Percentiles rank a stretch among this genome's conserved stretches.
phyloP scores from a whole-genome alignment of 2,888 invertebrate species.

The Harmothoe impar region DNA sequence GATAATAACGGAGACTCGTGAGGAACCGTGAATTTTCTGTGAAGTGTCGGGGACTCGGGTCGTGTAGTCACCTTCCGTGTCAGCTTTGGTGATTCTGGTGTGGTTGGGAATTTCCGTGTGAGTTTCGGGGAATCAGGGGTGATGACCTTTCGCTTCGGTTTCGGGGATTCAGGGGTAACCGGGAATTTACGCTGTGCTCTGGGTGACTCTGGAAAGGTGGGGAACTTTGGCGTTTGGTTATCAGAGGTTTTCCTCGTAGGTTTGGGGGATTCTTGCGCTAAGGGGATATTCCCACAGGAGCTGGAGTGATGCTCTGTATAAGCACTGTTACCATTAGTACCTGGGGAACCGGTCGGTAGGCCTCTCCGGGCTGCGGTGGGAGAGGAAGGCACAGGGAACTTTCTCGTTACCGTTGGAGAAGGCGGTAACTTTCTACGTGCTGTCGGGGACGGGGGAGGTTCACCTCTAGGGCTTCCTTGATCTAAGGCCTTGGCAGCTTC shows the following conservation, averaged over 20 bases:
- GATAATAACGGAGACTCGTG: conserved; percentile 7
- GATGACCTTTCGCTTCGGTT: conserved; percentile 15
- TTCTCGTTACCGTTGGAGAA: neutral
- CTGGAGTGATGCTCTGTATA: neutral
- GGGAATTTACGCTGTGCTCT: neutral
- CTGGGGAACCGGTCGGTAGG: neutral
- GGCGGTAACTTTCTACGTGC: neutral
- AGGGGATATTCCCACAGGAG: neutral
- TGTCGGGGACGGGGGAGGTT: conserved; percentile 52
- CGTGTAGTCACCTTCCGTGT: neutral
- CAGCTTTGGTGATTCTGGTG: conserved; percentile 40
- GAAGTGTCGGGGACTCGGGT: conserved; percentile 1
- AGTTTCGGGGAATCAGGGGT: conserved; percentile 46
- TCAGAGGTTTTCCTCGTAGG: neutral
- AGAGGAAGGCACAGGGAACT: conserved; percentile 37
- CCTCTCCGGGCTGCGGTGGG: conserved; percentile 37
- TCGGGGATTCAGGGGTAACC: conserved; percentile 27
- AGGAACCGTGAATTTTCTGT: neutral
- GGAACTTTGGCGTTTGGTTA: neutral
- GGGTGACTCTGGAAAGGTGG: neutral
- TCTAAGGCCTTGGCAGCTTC: neutral
- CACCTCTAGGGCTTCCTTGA: no score
- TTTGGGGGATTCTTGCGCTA: neutral
- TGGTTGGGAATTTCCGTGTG: neutral
- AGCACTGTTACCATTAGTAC: neutral